Evolutionary conservation across 2,113 vertebrate species (phyloP).

Genomic region (Apaloderma vittatum): DNA sequence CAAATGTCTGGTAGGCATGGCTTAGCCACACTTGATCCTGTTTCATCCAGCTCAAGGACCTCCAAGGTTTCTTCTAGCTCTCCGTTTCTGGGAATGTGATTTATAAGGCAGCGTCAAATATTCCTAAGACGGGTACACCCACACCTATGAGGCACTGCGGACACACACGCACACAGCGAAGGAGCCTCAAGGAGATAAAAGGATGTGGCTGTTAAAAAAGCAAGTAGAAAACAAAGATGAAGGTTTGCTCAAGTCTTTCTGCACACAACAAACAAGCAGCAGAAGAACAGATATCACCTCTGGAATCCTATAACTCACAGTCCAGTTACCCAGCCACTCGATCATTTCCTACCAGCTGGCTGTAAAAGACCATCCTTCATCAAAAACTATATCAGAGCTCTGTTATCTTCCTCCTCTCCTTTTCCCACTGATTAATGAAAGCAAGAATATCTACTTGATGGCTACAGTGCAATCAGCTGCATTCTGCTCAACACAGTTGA

Average conservation of each 20-base stretch:
- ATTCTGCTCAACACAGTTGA: background rate
- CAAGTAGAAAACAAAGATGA: background rate
- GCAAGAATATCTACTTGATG: background rate
- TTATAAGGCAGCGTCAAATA: background rate
- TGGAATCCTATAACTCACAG: background rate
- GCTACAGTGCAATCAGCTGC: background rate
- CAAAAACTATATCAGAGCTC: background rate
- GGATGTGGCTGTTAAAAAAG: accelerated
- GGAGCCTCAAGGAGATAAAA: background rate
- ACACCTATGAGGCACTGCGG: background rate
- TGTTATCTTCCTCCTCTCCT: background rate
- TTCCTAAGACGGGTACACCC: accelerated
- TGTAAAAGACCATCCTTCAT: background rate
- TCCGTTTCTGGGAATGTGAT: background rate
- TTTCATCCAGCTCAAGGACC: background rate
- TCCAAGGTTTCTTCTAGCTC: slow-evolving; percentile 16
- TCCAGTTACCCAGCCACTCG: background rate
- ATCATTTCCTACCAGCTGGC: background rate
- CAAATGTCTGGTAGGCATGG: slow-evolving; percentile 11
- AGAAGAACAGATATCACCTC: background rate
- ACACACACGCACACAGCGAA: background rate
- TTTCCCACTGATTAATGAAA: background rate
- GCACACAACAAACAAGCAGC: background rate
- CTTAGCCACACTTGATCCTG: slow-evolving; percentile 21
- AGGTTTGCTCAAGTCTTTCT: background rate